phyloP scores from a whole-genome alignment of 2,113 vertebrate species.

The Microcebus griseorufus region DNA sequence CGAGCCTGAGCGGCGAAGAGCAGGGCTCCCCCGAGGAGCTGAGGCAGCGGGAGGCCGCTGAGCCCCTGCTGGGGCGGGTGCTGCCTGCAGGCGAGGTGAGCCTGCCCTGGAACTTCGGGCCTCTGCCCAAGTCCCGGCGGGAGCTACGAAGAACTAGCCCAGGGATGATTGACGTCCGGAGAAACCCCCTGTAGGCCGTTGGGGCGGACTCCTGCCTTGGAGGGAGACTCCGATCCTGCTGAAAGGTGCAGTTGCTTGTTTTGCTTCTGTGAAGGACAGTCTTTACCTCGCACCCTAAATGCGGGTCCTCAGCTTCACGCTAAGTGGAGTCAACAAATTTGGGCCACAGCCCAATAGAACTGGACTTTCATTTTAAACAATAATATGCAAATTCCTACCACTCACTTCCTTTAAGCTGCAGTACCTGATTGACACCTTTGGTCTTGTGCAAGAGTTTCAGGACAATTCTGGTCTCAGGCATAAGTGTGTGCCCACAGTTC shows the following conservation, averaged over 20 bases:
- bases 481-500: not conserved
- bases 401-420: not conserved
- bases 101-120: constrained; percentile 68
- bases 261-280: not conserved
- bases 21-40: constrained; percentile 85
- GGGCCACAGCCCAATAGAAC: not conserved
- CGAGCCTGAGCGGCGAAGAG: constrained; percentile 91
- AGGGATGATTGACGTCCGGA: constrained; percentile 93
- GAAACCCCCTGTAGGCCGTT: constrained; percentile 89
- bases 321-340: not conserved
- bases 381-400: not conserved
- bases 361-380: not conserved
- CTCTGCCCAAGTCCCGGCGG: constrained; percentile 86
- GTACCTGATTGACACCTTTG: not conserved
- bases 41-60: constrained; percentile 77
- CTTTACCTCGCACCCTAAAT: not conserved
- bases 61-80: constrained; percentile 75
- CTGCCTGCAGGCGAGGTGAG: constrained; percentile 73
- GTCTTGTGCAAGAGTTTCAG: not conserved
- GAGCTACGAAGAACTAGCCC: constrained; percentile 90
- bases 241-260: not conserved
- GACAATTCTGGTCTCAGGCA: not conserved
- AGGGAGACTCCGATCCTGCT: not conserved
- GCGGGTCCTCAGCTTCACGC: not conserved
- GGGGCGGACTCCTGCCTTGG: not conserved